Base-by-base conservation (phyloP, 2,888 invertebrate species). In the Caenorhabditis sp. region DNA sequence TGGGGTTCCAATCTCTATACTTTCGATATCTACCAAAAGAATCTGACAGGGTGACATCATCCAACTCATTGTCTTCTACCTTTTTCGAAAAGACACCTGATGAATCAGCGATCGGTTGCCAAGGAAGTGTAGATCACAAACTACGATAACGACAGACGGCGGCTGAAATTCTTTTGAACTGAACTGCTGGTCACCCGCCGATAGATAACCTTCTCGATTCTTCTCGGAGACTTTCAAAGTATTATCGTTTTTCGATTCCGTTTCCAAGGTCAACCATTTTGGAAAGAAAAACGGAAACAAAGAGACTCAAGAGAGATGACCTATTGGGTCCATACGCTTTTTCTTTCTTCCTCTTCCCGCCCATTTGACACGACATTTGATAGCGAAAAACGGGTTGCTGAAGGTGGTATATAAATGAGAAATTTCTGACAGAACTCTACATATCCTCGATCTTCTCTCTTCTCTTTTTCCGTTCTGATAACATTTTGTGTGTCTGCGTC, bases 361-460 rank as follows among this genome's bases (percentile, higher is more conserved):
- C 77, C 59, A 35, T 63, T 69, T 51, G 58, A 44, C 68, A 59
- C 44, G 22, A 31, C 44, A 66, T 75, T 75, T 58, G 66, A 75
- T 74, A 64, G 47, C 68, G 59, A 24, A 59, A 77, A 77, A 77
- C 77, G 70, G 77, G 77, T 77, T 77, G 41, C 22, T 54, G 61
- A 12, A 54, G 77, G 44, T 63, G 77, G 63, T 77, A 77, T 77
- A 70, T 70, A 77, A 77, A 59, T 35, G 54, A 1, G 44, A 61
- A 54, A 63, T 63, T 77, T 61, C 59, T 14, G 41, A 16, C 56
- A 68, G 49, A 61, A 69, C 58, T 75, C 76, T 12, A 66, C 58
- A 76, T 58, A 58, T 76, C 68, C 49, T 38, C 59, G 24, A 58
- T 56, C 28, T 8, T 58, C 41, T 56, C 47, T 58, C 31, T 24